Conservation (phyloP, 2,888 invertebrate species). For the Hypselothyrea guttata region DNA sequence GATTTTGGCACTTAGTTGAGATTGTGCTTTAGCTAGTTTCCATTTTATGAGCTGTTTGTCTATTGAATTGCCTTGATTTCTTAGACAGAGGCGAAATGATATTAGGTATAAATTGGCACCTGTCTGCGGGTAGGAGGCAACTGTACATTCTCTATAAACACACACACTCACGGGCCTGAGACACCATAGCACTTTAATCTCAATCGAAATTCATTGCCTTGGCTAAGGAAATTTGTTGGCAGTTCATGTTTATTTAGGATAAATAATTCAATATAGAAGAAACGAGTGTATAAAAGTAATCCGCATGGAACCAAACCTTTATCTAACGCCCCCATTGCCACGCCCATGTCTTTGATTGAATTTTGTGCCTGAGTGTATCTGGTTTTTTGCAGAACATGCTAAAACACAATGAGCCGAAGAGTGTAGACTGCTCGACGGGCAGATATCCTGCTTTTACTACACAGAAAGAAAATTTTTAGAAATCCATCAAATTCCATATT, state of each 20-base stretch:
- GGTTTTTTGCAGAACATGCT: constrained; percentile 40
- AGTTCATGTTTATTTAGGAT: constrained; percentile 73
- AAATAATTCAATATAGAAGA: constrained; percentile 72
- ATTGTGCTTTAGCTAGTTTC: background rate
- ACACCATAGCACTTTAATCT: constrained; percentile 9
- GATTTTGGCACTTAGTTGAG: constrained; percentile 1
- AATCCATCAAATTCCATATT: no score
- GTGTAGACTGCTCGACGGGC: background rate
- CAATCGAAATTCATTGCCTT: constrained; percentile 48
- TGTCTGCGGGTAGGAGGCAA: background rate
- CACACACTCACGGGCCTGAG: background rate
- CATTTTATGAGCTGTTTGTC: constrained; percentile 23
- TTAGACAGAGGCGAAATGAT: constrained; percentile 25
- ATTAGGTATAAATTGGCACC: constrained; percentile 37
- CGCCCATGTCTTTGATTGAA: constrained; percentile 66
- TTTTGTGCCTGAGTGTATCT: constrained; percentile 51
- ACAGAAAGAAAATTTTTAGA: no score
- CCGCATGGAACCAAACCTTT: constrained; percentile 28
- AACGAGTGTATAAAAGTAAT: constrained; percentile 46
- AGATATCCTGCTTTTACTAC: no score
- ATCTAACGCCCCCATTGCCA: constrained; percentile 46
- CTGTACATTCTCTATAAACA: constrained; percentile 12
- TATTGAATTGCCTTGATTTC: constrained; percentile 29
- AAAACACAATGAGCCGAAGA: constrained; percentile 36
- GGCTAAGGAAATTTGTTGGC: constrained; percentile 56